Base-by-base conservation (phyloP, 2,113 vertebrate genomes). In the Phycodurus eques region DNA sequence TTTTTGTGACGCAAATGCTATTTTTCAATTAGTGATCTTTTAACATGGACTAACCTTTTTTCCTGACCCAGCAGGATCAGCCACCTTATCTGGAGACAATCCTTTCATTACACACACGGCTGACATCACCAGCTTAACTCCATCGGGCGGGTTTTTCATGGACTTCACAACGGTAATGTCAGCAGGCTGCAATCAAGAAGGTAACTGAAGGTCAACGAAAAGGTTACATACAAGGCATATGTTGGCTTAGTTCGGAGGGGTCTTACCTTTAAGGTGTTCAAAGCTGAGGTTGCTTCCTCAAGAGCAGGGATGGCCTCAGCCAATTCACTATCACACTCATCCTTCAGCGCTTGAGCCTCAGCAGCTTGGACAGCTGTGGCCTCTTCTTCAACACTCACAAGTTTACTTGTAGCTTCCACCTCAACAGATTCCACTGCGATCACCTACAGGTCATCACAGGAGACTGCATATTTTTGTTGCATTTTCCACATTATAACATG, bases 61-160 rank as follows among this genome's bases (percentile, higher is more conserved):
- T 82, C 95, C 94, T 59, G 92, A 92, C 59, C 94, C 93, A 76
- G 93, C 85, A 73, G 93, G 94, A 84, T 98, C 92, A 49, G 88
- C 70, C 78, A 95, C 92, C 90, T 83, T 99, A 85, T 97, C 93
- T 69, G 98, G 96, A 81, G 96, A 95, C 85, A 96, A 92, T 15
- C 94, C 95, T 87, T 96, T 99, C 94, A 99, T 99, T 67, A 98
- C 96, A 92, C 96, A 99, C 73, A 99, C 88, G 72, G 95, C 96
- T 80, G 96, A 88, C 98, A 98, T 97, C 79, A 99, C 97, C 68
- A 99, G 89, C 87, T 99, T 99, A 77, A 99, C 96, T 80, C 95
- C 96, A 71, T 94, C 93, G 0, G 97, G 98, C 73, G 98, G 98
- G 85, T 95, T 99, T 88, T 98, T 99, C 98, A 99, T 99, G 44